Base-by-base conservation (phyloP, 1,140 invertebrate genomes). In the Leptestheria dahalacensis region DNA sequence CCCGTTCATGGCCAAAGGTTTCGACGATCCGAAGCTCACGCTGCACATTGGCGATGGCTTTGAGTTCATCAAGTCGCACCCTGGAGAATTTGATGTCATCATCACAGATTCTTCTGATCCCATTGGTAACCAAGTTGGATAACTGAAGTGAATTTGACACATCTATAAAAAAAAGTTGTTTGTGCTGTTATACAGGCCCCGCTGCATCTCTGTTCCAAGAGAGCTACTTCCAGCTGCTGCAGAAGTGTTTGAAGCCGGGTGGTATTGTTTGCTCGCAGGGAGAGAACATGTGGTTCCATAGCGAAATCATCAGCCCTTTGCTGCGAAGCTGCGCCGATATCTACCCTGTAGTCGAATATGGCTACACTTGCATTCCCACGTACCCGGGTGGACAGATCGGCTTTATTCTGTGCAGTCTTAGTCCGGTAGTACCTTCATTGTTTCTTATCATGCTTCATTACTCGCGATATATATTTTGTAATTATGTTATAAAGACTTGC, bases 71-170 rank as follows among this genome's bases (percentile, higher is more conserved):
- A 84, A 86, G 63, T 79, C 86, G 41, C 90, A 94, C 65, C 75
- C 77, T 51, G 77, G 82, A 28, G 82, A 90, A 73, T 99, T 93
- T 73, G 95, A 98, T 75, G 86, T 99, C 24, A 95, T 99, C 57
- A 97, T 99, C 33, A 99, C 96, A 0, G 96, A 99, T 70, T 96
- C 92, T 49, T 95, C 91, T 28, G 95, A 98, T 76, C 95, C 94
- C 15, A 78, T 96, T 46, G 95, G 83, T 82, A 66, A 67, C 33
- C 33, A 41, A 41, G 6, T 41, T 41, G 41, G 41, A 18, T 33
- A 56, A 25, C 24, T 52, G 51, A 25, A 23, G 1, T 52, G n/a
- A 2, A 1, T 3, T 3, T 52, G 33, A 11, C n/a, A 2, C 18
- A n/a, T n/a, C n/a, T n/a, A n/a, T n/a, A n/a, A n/a, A n/a, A n/a